A percentile compares a stretch with the other conserved stretches of the same genome.
Evolutionary conservation across 1,140 invertebrate species (phyloP).

Genomic region (Antheraea pernyi): DNA sequence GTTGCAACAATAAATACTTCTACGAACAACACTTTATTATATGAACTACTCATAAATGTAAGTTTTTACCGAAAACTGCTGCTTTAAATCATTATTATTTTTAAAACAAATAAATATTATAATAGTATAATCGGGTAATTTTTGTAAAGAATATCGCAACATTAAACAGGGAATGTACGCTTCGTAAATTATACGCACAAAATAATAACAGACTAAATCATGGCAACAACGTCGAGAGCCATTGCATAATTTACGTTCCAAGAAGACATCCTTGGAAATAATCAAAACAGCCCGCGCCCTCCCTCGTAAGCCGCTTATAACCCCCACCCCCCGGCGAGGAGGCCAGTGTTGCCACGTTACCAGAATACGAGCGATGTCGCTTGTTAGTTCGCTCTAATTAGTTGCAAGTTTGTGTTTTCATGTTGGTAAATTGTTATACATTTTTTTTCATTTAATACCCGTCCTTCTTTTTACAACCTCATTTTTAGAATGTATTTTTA

Average conservation of each 20-base stretch:
- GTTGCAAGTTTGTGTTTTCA: constrained; percentile 46
- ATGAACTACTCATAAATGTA: too few relatives aligned
- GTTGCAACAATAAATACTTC: too few relatives aligned
- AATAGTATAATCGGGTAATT: background rate
- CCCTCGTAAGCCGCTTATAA: constrained; percentile 69
- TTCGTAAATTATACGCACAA: background rate
- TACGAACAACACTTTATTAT: too few relatives aligned
- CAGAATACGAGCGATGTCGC: constrained; percentile 46
- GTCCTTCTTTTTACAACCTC: background rate
- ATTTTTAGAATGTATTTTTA: background rate
- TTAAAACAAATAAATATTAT: too few relatives aligned
- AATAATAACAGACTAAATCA: constrained; percentile 16
- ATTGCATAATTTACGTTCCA: constrained; percentile 71
- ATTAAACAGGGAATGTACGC: background rate
- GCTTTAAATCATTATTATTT: too few relatives aligned
- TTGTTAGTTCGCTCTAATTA: constrained; percentile 70
- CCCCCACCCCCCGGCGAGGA: constrained; percentile 28
- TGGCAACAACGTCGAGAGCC: constrained; percentile 29
- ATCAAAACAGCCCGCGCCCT: constrained; percentile 58
- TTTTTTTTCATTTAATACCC: background rate
- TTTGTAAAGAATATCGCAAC: background rate
- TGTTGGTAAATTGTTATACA: constrained; percentile 32
- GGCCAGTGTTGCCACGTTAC: constrained; percentile 34
- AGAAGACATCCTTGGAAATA: constrained; percentile 73
- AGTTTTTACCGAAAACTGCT: too few relatives aligned